phyloP scores from a whole-genome alignment of 2,113 vertebrate genomes.

The Ochotona princeps region DNA sequence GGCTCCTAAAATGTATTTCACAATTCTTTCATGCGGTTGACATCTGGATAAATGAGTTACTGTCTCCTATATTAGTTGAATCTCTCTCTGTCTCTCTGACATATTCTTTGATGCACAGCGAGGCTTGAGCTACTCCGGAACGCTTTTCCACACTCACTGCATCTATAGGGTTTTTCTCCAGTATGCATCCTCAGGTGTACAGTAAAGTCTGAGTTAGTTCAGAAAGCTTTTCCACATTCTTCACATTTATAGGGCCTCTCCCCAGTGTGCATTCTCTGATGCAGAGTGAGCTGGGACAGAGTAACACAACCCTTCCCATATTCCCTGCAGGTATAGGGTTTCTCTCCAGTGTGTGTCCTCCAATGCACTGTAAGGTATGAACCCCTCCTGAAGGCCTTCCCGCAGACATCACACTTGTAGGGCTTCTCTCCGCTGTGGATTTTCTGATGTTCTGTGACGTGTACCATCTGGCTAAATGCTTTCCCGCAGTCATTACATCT shows the following conservation, averaged over 20 bases:
- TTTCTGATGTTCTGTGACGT: conserved; percentile 78
- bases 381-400: conserved; percentile 78
- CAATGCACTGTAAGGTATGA: conserved; percentile 78
- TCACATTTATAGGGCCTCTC: conserved; percentile 73
- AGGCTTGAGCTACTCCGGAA: conserved; percentile 73
- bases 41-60: neutral
- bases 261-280: conserved; percentile 73
- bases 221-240: conserved; percentile 73
- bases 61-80: conserved; percentile 17
- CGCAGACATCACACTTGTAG: conserved; percentile 79
- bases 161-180: conserved; percentile 75
- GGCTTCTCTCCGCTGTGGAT: conserved; percentile 81
- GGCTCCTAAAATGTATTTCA: conserved; percentile 23
- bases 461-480: conserved; percentile 76
- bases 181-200: conserved; percentile 72
- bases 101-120: conserved; percentile 69
- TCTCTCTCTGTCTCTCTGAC: conserved; percentile 67
- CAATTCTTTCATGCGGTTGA: neutral
- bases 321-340: conserved; percentile 73
- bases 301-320: conserved; percentile 76
- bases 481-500: conserved; percentile 77
- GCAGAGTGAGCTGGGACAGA: conserved; percentile 69
- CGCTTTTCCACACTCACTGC: conserved; percentile 65
- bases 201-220: conserved; percentile 72
- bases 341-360: conserved; percentile 81